A percentile compares a stretch with the other conserved stretches of the same genome.
phyloP scores from a whole-genome alignment of 2,797 vertebrate genomes.

The Fundulus diaphanus region DNA sequence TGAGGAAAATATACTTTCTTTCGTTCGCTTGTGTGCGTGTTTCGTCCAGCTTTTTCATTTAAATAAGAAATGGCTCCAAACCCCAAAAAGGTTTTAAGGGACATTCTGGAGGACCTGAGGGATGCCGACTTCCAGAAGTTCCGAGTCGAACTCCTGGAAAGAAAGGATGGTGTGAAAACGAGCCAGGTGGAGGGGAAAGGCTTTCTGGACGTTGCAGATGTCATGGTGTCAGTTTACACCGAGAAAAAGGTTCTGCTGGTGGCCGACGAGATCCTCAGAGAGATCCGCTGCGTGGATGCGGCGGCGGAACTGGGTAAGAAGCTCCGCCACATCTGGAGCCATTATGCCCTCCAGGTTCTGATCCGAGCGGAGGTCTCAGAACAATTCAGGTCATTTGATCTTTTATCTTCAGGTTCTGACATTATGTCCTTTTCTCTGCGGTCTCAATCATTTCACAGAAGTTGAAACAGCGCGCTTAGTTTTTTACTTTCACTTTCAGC shows the following conservation, averaged over 20 bases:
- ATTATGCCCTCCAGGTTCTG: background rate
- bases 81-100: accelerated
- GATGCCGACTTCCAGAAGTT: accelerated
- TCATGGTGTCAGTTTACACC: conserved; percentile 34
- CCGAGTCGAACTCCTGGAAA: conserved; percentile 13
- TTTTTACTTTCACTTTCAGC: background rate
- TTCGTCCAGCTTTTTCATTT: background rate
- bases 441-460: background rate
- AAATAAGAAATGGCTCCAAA: background rate
- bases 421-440: background rate
- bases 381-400: too few relatives aligned
- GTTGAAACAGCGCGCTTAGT: background rate
- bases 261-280: background rate
- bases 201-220: background rate
- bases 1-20: too few relatives aligned
- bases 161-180: background rate
- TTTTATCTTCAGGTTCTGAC: background rate
- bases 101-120: conserved; percentile 9
- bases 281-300: background rate
- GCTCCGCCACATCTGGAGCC: background rate
- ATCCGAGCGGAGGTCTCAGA: too few relatives aligned
- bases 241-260: conserved; percentile 3
- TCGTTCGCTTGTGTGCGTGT: too few relatives aligned
- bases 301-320: background rate
- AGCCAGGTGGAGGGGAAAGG: background rate